Conservation (phyloP, 2,113 vertebrate species). For the Chunga burmeisteri region DNA sequence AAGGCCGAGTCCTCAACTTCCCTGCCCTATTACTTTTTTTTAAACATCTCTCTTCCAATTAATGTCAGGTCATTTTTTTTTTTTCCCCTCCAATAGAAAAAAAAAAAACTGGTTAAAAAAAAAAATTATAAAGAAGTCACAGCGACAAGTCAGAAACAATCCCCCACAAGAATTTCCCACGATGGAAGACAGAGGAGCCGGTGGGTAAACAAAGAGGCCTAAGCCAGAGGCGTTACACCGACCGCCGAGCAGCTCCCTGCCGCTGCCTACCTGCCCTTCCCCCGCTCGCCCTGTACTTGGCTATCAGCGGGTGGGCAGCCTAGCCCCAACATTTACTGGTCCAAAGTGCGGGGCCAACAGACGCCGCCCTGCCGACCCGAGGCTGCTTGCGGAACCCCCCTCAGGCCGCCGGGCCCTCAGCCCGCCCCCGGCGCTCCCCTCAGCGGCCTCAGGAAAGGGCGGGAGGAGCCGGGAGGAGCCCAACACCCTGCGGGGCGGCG, state of each 20-base stretch:
- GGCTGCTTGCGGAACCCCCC: background rate
- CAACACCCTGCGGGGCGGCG: too few relatives aligned
- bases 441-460: too few relatives aligned
- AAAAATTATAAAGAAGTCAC: too few relatives aligned
- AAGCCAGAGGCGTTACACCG: background rate
- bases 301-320: background rate
- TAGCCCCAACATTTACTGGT: fast-evolving
- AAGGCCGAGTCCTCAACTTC: background rate
- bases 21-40: too few relatives aligned
- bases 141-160: background rate
- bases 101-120: background rate
- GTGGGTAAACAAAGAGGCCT: background rate
- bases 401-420: background rate
- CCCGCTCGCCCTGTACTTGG: too few relatives aligned
- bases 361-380: background rate
- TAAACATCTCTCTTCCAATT: background rate
- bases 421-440: background rate
- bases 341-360: background rate
- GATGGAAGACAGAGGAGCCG: background rate
- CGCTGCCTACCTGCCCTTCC: background rate
- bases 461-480: too few relatives aligned
- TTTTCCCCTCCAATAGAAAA: too few relatives aligned
- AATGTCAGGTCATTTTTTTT: too few relatives aligned
- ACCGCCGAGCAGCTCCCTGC: background rate
- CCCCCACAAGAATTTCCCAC: background rate